Base-by-base conservation (phyloP, 2,113 vertebrate genomes). In the Oncorhynchus clarkii region DNA sequence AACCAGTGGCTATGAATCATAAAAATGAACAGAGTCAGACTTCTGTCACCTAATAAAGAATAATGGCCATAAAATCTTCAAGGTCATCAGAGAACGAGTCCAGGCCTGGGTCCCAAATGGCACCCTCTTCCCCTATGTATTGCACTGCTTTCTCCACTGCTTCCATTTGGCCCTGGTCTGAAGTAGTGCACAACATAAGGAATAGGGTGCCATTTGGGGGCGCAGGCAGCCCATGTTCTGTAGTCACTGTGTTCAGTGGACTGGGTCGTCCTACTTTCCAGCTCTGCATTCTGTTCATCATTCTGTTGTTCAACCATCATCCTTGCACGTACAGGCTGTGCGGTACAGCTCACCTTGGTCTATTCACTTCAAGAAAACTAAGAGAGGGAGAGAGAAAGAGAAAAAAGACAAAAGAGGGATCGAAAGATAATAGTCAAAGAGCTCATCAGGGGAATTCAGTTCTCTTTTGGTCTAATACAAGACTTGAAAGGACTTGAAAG, bases 41-140 rank as follows among this genome's bases (percentile, higher is more conserved):
- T 12, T 45, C 78, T 83, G 77, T 84, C 77, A 84, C 64, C 70
- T 78, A 85, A 89, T 89, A 86, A 90, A 87, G 77, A 77, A 81
- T 88, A 82, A 89, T 74, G 67, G 78, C 39, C 39, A 74, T 85
- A 85, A 72, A 67, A 77, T 74, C 54, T 76, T 85, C 87, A 87
- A 91, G 89, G 87, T 91, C 87, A 82, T 70, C 57, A 67, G 72
- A 72, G 72, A 83, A 68, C 67, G 67, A 71, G 74, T 66, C 71
- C 51, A 66, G 14, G 51, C 1, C 16, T 54, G 51, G 1, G 13
- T 54, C 51, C 16, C 12, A 54, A 54, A 54, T 18, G 51, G 51
- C 51, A 54, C 51, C 16, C 51, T 18, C 1, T 18, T 54, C 51
- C 51, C 51, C 51, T 18, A 45, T 45, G 39, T 45, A 11, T 45